Conservation (phyloP, 1,140 invertebrate species). For the silkworm (Bombyx mori) region DNA sequence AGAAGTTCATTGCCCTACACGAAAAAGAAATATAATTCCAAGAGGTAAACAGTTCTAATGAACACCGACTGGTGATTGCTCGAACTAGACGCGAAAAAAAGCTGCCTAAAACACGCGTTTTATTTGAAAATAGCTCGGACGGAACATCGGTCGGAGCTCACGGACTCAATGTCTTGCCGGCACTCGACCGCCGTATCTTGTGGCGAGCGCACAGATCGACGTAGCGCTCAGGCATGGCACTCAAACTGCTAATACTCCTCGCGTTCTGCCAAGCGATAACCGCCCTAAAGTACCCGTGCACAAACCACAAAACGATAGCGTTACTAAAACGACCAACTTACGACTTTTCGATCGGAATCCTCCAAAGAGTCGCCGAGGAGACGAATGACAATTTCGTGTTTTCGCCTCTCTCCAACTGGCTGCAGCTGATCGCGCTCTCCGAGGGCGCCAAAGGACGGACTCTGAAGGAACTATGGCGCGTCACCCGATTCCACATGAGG, state of each 20-base stretch:
- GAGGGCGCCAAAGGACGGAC: constrained; percentile 60
- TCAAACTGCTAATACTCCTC: constrained; percentile 1
- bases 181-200: no score
- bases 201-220: no score
- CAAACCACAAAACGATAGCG: constrained; percentile 17
- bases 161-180: no score
- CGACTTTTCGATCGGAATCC: constrained; percentile 41
- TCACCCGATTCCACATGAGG: constrained; percentile 44
- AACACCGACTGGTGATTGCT: no score
- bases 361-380: constrained; percentile 38
- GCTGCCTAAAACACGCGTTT: no score
- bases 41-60: no score
- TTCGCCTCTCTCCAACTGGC: constrained; percentile 66
- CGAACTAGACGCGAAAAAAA: no score
- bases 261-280: constrained; percentile 3
- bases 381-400: constrained; percentile 47
- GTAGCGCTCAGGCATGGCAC: constrained; percentile 1
- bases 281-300: constrained; percentile 22
- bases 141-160: no score
- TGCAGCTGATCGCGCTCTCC: constrained; percentile 55
- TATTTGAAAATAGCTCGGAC: no score
- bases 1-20: no score
- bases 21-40: no score
- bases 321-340: constrained; percentile 36
- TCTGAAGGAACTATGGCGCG: constrained; percentile 46